Base-by-base conservation (phyloP, 23 tunicate genomes). In the Corella eumyota region DNA sequence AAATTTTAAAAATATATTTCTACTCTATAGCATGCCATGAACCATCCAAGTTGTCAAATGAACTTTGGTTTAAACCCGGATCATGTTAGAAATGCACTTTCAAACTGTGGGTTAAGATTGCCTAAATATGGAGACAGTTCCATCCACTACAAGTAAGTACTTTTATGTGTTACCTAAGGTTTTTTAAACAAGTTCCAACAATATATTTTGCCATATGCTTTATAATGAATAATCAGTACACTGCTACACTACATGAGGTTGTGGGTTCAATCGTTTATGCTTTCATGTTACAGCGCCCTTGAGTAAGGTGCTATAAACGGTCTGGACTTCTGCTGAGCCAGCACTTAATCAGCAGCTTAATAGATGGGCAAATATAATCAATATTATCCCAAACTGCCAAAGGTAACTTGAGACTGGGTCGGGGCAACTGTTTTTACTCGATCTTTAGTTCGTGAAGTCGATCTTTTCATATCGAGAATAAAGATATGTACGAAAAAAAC, bases 61-160 rank as follows among this genome's bases (percentile, higher is more conserved):
- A 93, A 85, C 54, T 93, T 76, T 45, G 99, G 99, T 26, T 74
- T 81, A 49, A 93, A 93, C 63, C 95, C 99, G 6, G 99, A 93
- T 53, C 99, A 93, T 59, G 99, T 93, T 20, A 36, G 99, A 36
- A 92, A 92, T 67, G 79, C 93, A 6, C 71, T 82, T 33, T 71
- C 98, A 45, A 92, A 92, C 66, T 82, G 93, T 46, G 98, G 93
- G 9, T 65, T 92, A 6, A 60, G 98, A 22, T 52, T 75, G 36
- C 93, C 93, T 13, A 81, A 50, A 71, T 92, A 92, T 53, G 98
- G 98, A 25, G 88, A 82, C 44, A 75, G 83, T 56, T 88, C 96
- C 6, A 79, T 88, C 1, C 96, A 88, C 59, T 88, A 78, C 62
- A 88, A 88, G 80, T 79, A 56, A 31, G 66, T 54, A 5, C 1